A percentile compares a stretch with the other conserved stretches of the same genome.
phyloP scores from a whole-genome alignment of 2,888 invertebrate species.

The Troglohyphantes excavatus region DNA sequence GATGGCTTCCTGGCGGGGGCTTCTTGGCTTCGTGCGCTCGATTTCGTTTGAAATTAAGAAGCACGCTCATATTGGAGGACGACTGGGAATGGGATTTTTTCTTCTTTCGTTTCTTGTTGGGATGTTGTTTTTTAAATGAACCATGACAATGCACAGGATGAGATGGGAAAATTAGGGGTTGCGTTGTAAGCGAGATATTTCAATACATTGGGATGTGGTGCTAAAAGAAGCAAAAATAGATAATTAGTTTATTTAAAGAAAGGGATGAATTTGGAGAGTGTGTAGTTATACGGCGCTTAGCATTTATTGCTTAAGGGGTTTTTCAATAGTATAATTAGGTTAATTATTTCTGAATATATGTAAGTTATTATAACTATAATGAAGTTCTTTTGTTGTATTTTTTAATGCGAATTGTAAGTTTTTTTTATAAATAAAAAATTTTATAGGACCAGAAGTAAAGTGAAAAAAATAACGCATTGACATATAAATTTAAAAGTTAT shows the following conservation, averaged over 20 bases:
- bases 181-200: not conserved
- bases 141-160: not conserved
- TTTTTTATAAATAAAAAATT: too few species aligned
- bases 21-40: not conserved
- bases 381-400: too few species aligned
- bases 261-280: not conserved
- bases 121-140: not conserved
- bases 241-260: slow-evolving; percentile 9
- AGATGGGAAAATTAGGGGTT: too few species aligned
- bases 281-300: not conserved
- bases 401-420: too few species aligned
- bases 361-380: too few species aligned
- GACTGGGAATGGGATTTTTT: slow-evolving; percentile 13
- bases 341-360: not conserved
- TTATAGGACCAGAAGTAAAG: too few species aligned
- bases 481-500: too few species aligned
- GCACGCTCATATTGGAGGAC: not conserved
- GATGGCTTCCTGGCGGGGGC: too few species aligned
- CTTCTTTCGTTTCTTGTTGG: not conserved
- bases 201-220: not conserved
- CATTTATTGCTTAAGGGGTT: not conserved
- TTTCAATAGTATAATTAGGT: not conserved
- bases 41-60: slow-evolving; percentile 4
- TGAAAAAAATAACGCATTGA: too few species aligned
- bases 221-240: not conserved